Evolutionary conservation across 2,797 vertebrate species (phyloP).

Genomic region (Sparidentex hasta): DNA sequence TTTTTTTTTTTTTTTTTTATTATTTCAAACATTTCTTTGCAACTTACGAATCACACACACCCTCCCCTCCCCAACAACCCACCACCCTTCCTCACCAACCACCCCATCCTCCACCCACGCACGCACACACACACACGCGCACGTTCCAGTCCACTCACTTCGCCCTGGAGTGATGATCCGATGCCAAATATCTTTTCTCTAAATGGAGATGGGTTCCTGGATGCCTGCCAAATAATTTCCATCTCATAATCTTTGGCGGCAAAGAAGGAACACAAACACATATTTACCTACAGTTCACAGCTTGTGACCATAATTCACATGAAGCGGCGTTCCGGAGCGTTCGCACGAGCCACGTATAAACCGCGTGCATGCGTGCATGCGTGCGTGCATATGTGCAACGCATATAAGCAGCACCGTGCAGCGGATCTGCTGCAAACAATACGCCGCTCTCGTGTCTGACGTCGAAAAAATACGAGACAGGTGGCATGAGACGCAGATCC

Average conservation of each 20-base stretch:
- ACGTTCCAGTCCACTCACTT: slow-evolving; percentile 76
- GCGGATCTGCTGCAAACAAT: slow-evolving; percentile 48
- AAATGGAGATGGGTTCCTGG: slow-evolving; percentile 81
- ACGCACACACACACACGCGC: slow-evolving; percentile 44
- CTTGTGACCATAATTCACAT: slow-evolving; percentile 78
- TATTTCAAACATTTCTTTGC: slow-evolving; percentile 44
- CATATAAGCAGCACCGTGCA: slow-evolving; percentile 49
- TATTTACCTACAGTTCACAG: slow-evolving; percentile 86
- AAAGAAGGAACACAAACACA: slow-evolving; percentile 81
- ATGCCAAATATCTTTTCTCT: slow-evolving; percentile 82
- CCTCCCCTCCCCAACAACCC: neutral
- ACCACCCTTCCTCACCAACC: slow-evolving; percentile 21
- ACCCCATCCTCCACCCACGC: neutral
- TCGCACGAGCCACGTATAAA: slow-evolving; percentile 32
- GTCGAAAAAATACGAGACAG: slow-evolving; percentile 52
- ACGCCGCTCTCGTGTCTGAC: slow-evolving; percentile 53
- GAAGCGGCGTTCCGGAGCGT: slow-evolving; percentile 63
- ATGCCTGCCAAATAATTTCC: slow-evolving; percentile 82
- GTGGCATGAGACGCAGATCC: slow-evolving; percentile 53
- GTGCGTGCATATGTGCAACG: slow-evolving; percentile 32
- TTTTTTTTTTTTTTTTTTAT: slow-evolving; percentile 26
- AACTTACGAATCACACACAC: slow-evolving; percentile 28
- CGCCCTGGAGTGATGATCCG: slow-evolving; percentile 77
- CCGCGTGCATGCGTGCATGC: slow-evolving; percentile 28
- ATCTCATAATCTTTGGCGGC: slow-evolving; percentile 84